A percentile compares a stretch with the other conserved stretches of the same genome.
Conservation (phyloP, 2,113 vertebrate species). For the Alethe castanea region DNA sequence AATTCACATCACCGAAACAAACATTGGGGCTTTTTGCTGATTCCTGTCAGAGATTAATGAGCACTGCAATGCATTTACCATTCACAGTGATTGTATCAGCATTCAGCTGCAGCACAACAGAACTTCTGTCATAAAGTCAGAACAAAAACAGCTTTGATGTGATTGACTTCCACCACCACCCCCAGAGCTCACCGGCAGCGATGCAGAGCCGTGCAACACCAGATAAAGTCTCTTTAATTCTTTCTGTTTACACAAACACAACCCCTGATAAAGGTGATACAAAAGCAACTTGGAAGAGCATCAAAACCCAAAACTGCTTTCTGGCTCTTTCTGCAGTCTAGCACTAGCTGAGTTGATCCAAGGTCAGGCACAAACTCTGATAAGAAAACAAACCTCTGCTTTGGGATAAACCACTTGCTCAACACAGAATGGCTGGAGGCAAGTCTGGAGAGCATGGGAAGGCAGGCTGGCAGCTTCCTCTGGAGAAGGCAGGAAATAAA, state of each 20-base stretch:
- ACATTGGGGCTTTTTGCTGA: neutral
- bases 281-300: neutral
- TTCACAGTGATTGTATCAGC: neutral
- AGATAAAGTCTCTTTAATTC: neutral
- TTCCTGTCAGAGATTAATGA: neutral
- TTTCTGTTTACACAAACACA: neutral
- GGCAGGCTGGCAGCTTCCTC: neutral
- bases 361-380: neutral
- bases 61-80: neutral
- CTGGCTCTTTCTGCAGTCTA: neutral
- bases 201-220: neutral
- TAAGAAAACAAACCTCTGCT: neutral
- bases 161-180: neutral
- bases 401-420: neutral
- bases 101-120: neutral
- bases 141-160: conserved; percentile 30
- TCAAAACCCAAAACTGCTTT: neutral
- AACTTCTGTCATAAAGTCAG: neutral
- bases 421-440: neutral
- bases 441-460: neutral
- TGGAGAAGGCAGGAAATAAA: neutral
- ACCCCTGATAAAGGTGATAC: neutral
- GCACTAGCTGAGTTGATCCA: neutral
- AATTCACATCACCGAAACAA: neutral
- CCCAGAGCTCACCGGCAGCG: neutral